Conservation (phyloP, 2,113 vertebrate species). For the Caloenas nicobarica region DNA sequence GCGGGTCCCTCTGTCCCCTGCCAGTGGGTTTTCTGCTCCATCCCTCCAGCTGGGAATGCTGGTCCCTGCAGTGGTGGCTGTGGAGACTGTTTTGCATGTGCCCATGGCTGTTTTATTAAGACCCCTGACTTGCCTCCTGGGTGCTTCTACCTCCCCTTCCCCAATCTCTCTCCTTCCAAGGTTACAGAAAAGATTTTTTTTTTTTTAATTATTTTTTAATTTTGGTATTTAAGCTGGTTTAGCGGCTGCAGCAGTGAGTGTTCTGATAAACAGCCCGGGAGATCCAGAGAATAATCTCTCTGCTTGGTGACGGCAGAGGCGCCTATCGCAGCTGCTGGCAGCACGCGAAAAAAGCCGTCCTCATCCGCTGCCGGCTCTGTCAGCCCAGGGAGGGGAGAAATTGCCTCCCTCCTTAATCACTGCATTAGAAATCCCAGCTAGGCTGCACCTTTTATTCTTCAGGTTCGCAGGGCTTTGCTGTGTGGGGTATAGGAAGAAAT, state of each 20-base stretch:
- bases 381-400: slow-evolving; percentile 56
- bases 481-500: background rate
- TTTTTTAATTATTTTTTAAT: slow-evolving; percentile 34
- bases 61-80: background rate
- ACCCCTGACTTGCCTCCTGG: background rate
- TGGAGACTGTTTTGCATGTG: background rate
- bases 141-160: background rate
- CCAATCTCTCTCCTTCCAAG: background rate
- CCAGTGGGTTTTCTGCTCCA: background rate
- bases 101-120: background rate
- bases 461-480: background rate
- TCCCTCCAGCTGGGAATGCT: background rate
- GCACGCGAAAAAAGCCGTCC: slow-evolving; percentile 60
- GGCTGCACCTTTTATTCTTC: slow-evolving; percentile 63
- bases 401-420: slow-evolving; percentile 72
- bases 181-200: background rate
- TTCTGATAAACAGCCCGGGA: slow-evolving; percentile 77
- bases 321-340: slow-evolving; percentile 75
- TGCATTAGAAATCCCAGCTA: slow-evolving; percentile 74
- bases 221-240: slow-evolving; percentile 68
- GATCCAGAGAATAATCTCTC: slow-evolving; percentile 68
- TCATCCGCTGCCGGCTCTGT: slow-evolving; percentile 56
- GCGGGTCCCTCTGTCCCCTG: background rate
- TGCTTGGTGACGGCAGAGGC: slow-evolving; percentile 66
- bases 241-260: slow-evolving; percentile 52